Evolutionary conservation across 2,113 vertebrate species (phyloP).

Genomic region (Rhadina sibilatrix): DNA sequence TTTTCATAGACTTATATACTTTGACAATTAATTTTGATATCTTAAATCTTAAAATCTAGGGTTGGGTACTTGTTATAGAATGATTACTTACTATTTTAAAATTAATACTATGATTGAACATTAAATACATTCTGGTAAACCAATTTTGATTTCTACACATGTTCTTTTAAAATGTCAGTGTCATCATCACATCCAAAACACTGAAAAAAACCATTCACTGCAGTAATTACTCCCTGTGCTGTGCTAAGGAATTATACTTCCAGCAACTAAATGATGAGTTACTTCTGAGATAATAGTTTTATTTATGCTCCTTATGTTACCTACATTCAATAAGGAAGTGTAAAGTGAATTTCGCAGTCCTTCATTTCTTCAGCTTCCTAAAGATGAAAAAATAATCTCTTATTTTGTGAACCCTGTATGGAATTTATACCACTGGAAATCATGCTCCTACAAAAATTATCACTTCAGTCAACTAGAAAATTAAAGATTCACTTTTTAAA

Average conservation of each 20-base stretch:
- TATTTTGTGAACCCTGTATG: constrained; percentile 31
- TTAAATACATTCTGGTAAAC: not conserved
- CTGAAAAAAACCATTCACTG: not conserved
- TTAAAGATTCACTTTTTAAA: constrained; percentile 65
- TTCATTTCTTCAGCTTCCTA: constrained; percentile 36
- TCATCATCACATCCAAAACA: not conserved
- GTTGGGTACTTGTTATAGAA: not conserved
- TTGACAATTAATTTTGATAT: not conserved
- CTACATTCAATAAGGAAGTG: not conserved
- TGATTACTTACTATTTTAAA: not conserved
- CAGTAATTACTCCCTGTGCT: not conserved
- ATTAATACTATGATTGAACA: not conserved
- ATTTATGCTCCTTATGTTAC: constrained; percentile 21
- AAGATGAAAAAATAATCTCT: constrained; percentile 55
- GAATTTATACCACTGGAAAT: constrained; percentile 46
- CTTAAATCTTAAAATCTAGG: not conserved
- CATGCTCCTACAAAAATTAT: constrained; percentile 42
- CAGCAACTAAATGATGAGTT: not conserved
- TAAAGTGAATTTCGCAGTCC: constrained; percentile 13
- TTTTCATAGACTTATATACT: not conserved
- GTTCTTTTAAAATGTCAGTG: not conserved
- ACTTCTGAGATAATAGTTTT: not conserved
- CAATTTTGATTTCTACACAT: not conserved
- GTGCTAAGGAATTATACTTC: not conserved
- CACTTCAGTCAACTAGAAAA: constrained; percentile 63